phyloP scores from a whole-genome alignment of 2,113 vertebrate genomes.

The human region DNA sequence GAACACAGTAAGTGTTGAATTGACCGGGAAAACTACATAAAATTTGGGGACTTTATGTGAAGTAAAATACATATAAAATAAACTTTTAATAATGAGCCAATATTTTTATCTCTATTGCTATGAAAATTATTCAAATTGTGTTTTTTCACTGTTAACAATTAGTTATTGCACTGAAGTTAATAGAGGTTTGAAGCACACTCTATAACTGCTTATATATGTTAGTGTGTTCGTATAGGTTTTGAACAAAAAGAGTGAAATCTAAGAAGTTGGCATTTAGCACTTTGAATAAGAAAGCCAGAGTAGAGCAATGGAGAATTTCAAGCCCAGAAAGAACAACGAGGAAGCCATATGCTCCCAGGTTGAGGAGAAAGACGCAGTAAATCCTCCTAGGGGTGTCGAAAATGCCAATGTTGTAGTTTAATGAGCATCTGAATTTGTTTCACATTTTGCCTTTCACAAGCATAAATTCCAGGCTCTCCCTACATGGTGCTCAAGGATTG shows the following conservation, averaged over 20 bases:
- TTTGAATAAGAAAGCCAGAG: not conserved
- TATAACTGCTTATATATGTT: not conserved
- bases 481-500: not conserved
- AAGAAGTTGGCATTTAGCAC: not conserved
- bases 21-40: not conserved
- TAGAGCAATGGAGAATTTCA: not conserved
- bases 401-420: not conserved
- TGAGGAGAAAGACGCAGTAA: not conserved
- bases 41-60: not conserved
- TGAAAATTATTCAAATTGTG: not conserved
- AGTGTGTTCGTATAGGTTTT: not conserved
- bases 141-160: not conserved
- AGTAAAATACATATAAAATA: not conserved
- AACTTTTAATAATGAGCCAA: not conserved
- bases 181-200: not conserved
- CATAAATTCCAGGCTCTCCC: not conserved
- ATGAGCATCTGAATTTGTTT: not conserved
- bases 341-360: not conserved
- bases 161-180: not conserved
- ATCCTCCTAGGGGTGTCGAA: not conserved
- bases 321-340: not conserved
- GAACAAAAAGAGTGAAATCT: slow-evolving; percentile 12
- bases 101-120: not conserved
- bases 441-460: not conserved
- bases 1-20: not conserved